Conservation (phyloP, 2,113 vertebrate genomes). For the Aphelocoma coerulescens region DNA sequence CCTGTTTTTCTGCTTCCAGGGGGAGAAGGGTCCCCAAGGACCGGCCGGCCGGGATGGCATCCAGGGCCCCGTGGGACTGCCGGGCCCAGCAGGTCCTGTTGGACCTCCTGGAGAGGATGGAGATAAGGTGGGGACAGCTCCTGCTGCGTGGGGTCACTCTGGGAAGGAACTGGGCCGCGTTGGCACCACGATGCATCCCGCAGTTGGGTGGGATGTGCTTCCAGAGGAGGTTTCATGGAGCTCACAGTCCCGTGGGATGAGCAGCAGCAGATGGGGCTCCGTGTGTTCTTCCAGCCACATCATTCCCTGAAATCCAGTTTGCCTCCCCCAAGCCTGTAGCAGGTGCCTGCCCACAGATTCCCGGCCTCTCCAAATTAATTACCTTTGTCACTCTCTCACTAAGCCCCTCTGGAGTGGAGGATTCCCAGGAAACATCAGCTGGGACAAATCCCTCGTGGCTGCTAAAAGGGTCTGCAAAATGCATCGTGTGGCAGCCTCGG, state of each 20-base stretch:
- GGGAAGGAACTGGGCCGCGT: rapidly evolving
- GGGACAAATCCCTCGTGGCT: rapidly evolving
- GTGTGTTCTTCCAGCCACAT: neutral
- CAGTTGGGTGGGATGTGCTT: neutral
- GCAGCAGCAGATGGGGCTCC: neutral
- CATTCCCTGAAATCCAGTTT: neutral
- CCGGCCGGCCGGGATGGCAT: slow-evolving; percentile 95
- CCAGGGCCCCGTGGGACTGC: slow-evolving; percentile 95
- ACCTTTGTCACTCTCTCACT: neutral
- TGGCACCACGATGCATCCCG: rapidly evolving
- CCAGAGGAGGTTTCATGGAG: rapidly evolving
- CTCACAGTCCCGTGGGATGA: rapidly evolving
- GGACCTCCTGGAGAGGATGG: slow-evolving; percentile 96
- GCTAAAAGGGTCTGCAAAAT: neutral
- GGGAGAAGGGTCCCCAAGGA: slow-evolving; percentile 97
- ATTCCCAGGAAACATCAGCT: neutral
- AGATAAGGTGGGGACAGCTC: slow-evolving; percentile 84
- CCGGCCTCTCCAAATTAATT: neutral
- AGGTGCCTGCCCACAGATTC: rapidly evolving
- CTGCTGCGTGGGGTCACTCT: neutral
- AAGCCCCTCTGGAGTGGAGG: neutral
- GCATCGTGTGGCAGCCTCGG: rapidly evolving
- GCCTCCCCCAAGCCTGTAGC: neutral
- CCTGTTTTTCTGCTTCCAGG: slow-evolving; percentile 69
- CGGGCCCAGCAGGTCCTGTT: slow-evolving; percentile 91